Evolutionary conservation across 2,113 vertebrate genomes (phyloP), one percentile per base, ranked within the genome.

Genomic region (Ginglymostoma cirratum): DNA sequence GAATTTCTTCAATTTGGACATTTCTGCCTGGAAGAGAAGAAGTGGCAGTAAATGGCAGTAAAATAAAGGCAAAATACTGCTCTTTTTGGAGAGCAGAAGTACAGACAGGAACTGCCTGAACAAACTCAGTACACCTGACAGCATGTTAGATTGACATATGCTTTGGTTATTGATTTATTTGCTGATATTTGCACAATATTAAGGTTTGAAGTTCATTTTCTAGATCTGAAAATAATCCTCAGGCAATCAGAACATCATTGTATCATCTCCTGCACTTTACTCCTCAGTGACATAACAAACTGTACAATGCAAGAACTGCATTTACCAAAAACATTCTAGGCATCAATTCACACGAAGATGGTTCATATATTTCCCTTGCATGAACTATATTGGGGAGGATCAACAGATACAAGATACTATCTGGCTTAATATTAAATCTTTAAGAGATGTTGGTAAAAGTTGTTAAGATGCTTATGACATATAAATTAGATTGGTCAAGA

Each of bases 161-260:
- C 92, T 94, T 94, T 27, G 42, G 38, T 94, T 94, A 38, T 38
- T 94, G 38, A 45, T 38, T 45, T 61, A 90, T 94, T 72, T 94
- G 30, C 15, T 30, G 42, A 95, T 48, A 95, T 34, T 30, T 76
- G 69, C 69, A 24, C 30, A 72, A 34, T 95, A 95, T 76, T 48
- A 95, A 95, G 67, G 38, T 72, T 72, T 95, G 30, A 72, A 95
- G 72, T 70, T 27, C 4, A 67, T 70, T 42, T 38, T 76, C 89
- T 95, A 45, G 8, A 48, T 52, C 1, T 10, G 45, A 76, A 94
- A 72, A 76, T 42, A 95, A 34, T 5, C 72, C 69, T 23, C 30
- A 52, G 10, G 42, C 24, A 95, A 48, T 52, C 27, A 12, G 17
- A 3, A 95, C 45, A 24, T 65, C 52, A 4, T 61, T 34, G 87